These are phyloP conservation scores for Tetranychus piercei DNA, from an alignment of 2,888 invertebrate species.

Conservation along the genomic window DNA sequence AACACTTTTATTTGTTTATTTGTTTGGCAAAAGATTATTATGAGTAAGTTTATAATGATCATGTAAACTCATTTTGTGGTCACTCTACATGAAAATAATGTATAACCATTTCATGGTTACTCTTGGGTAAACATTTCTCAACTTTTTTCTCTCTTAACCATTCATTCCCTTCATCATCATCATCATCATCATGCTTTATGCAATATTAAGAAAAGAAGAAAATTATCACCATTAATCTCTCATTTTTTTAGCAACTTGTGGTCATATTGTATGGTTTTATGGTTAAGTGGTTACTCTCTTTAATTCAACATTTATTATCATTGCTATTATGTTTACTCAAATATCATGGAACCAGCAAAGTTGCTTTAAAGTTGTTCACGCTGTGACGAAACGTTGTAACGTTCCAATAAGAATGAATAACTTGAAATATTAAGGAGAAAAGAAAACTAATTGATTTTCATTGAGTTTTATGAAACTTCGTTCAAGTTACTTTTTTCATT, in stretches of 20 bases:
- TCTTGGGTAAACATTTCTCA: not conserved
- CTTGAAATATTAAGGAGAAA: not conserved
- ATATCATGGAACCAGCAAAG: not conserved
- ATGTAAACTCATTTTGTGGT: conserved; percentile 1
- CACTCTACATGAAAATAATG: not conserved
- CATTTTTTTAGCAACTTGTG: not conserved
- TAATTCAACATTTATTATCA: not conserved
- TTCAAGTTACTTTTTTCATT: too few species aligned
- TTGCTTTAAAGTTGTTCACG: not conserved
- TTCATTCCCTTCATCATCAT: not conserved
- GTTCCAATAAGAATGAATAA: not conserved
- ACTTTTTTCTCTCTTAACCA: too few species aligned
- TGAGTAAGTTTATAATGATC: not conserved
- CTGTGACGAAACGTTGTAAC: conserved; percentile 1
- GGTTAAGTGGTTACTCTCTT: not conserved
- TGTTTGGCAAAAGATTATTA: too few species aligned
- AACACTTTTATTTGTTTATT: not conserved
- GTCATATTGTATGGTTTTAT: not conserved
- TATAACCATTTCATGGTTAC: not conserved
- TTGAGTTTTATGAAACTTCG: not conserved
- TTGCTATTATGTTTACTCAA: not conserved
- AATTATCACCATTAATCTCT: not conserved
- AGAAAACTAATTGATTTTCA: conserved; percentile 1
- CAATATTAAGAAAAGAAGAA: not conserved
- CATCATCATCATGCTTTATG: not conserved